Base-by-base conservation (phyloP, 2,888 invertebrate species). In the Drosophila conformis region DNA sequence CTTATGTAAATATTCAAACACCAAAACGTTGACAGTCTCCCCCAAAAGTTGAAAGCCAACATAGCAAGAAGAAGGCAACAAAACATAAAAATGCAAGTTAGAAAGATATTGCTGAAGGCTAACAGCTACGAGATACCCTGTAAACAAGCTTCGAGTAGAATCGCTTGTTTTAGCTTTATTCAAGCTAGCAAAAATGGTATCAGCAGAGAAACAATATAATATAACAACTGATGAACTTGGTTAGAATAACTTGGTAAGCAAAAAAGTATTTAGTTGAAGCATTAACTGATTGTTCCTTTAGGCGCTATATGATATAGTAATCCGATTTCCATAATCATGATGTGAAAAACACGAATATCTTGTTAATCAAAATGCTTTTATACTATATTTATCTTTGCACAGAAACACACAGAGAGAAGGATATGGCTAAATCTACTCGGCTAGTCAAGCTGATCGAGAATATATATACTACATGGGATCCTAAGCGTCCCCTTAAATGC, bases 41-140 rank as follows among this genome's bases (percentile, higher is more conserved):
- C 70, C 74, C 69, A 56, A 81, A 89, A 86, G 84, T 84, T 89
- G 79, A 81, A 83, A 89, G 79, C 87, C 75, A 89, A 87, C 80
- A 85, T 61, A 72, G 57, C 60, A 56, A 63, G 58, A 36, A 63
- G 71, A 67, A 71, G 67, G 35, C 64, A 54, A 48, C 60, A 52
- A 49, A 60, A 67, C 64, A 76, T 51, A 76, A 56, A 59, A 53
- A 57, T 42, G 29, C 38, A 71, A 65, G 53, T 21, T 52, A 31
- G 21, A 63, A 46, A 8, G 27, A 31, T 33, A 7, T 40, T 46
- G 52, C n/a, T 49, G 53, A 48, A 62, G 58, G 15, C 49, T 35
- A 29, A 29, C 59, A 60, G 64, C 61, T 36, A 13, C 2, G 18
- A 67, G 15, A 67, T 67, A 63, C 46, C 56, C 80, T 79, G 25